A percentile compares a stretch with the other conserved stretches of the same genome.
Evolutionary conservation across 2,113 vertebrate genomes (phyloP).

Genomic region (Tetrao urogallus): DNA sequence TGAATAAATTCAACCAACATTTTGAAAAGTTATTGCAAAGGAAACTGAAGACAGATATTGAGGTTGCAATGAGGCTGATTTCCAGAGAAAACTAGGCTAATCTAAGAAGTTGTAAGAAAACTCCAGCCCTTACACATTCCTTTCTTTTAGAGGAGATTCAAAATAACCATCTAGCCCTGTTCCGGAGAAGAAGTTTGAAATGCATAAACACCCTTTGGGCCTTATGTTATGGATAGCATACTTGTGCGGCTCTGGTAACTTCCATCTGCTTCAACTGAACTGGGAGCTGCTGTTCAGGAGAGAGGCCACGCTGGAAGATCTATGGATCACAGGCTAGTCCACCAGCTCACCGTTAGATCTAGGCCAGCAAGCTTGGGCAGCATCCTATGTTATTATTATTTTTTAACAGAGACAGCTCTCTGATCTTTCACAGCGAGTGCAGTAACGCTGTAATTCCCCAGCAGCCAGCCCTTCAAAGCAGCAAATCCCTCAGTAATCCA

Average conservation of each 20-base stretch:
- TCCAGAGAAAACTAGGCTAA: constrained; percentile 10
- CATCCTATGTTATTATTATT: neutral
- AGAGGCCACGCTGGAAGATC: accelerated
- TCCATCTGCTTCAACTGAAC: neutral
- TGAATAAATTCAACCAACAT: constrained; percentile 57
- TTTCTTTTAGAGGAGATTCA: neutral
- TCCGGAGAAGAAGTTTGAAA: neutral
- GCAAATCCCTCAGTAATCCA: neutral
- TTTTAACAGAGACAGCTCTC: neutral
- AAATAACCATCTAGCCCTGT: neutral
- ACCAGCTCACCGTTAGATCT: neutral
- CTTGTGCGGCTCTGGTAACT: neutral
- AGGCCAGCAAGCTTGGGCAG: neutral
- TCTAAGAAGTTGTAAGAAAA: neutral
- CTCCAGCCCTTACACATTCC: neutral
- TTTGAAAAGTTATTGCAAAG: constrained; percentile 43
- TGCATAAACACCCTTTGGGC: neutral
- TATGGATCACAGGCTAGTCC: neutral
- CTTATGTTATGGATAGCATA: neutral
- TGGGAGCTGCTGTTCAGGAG: neutral
- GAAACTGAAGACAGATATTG: constrained; percentile 1
- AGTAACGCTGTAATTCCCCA: neutral
- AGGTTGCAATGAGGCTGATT: neutral
- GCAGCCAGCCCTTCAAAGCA: neutral
- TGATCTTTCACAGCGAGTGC: neutral